A percentile compares a stretch with the other conserved stretches of the same genome.
These are phyloP conservation scores for Xestia rhomboidea DNA, from an alignment of 2,888 invertebrate genomes.

Conservation along the genomic window DNA sequence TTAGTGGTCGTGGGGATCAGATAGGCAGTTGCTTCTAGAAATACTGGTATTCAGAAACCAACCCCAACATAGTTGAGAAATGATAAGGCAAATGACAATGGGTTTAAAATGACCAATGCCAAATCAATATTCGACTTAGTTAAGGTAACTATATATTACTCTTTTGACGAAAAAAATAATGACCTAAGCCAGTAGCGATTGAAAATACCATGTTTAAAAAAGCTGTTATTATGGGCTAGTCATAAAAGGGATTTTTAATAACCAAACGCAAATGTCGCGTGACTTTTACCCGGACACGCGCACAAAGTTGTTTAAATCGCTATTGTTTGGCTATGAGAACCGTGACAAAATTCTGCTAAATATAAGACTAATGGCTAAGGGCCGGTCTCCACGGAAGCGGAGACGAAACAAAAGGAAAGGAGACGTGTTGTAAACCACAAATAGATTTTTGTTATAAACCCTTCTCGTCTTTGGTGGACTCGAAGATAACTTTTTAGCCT, in stretches of 20 bases:
- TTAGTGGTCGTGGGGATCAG: too few relatives aligned
- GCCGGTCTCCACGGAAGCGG: background rate
- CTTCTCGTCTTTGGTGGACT: background rate
- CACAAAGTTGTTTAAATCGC: slow-evolving; percentile 39
- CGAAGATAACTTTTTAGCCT: background rate
- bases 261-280: slow-evolving; percentile 47
- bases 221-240: background rate
- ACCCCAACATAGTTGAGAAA: too few relatives aligned
- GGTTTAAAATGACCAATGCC: too few relatives aligned
- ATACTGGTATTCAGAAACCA: too few relatives aligned
- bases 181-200: background rate
- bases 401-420: background rate
- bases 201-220: background rate
- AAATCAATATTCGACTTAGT: too few relatives aligned
- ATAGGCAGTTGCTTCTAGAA: too few relatives aligned
- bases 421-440: background rate
- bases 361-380: background rate
- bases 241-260: slow-evolving; percentile 34
- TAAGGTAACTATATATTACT: too few relatives aligned
- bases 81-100: too few relatives aligned
- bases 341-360: background rate
- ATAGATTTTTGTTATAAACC: background rate
- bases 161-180: background rate
- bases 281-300: slow-evolving; percentile 30
- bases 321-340: slow-evolving; percentile 32